These are phyloP conservation scores for Rhyacophila brunnea DNA, from an alignment of 1,140 invertebrate species.

Conservation along the genomic window DNA sequence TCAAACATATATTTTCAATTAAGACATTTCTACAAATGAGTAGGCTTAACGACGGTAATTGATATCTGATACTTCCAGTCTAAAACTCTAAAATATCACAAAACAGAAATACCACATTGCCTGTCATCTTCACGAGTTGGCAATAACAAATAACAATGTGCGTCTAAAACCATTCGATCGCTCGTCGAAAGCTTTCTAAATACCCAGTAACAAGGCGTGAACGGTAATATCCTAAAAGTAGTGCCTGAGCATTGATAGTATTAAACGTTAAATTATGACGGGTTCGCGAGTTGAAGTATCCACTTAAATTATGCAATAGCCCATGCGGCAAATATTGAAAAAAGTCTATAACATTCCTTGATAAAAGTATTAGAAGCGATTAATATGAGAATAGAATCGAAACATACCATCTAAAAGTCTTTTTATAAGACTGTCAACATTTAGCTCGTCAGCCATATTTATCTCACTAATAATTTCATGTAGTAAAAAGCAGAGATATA, in stretches of 20 bases:
- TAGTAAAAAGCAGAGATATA: slow-evolving; percentile 11
- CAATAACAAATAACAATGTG: neutral
- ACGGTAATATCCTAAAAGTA: no score
- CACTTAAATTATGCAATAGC: slow-evolving; percentile 25
- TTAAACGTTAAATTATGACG: neutral
- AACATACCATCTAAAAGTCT: slow-evolving; percentile 91
- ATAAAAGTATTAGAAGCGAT: slow-evolving; percentile 9
- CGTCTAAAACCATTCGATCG: neutral
- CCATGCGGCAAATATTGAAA: slow-evolving; percentile 23
- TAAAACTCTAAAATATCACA: no score
- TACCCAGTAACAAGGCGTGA: no score
- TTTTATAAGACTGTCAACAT: slow-evolving; percentile 93
- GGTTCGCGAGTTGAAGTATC: slow-evolving; percentile 21
- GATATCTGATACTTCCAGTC: no score
- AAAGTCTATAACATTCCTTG: slow-evolving; percentile 23
- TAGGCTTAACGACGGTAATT: neutral
- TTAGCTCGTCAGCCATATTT: slow-evolving; percentile 94
- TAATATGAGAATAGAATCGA: slow-evolving; percentile 6
- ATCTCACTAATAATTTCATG: slow-evolving; percentile 49
- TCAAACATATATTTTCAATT: slow-evolving; percentile 4
- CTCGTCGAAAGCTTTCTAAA: no score
- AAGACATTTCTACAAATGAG: neutral
- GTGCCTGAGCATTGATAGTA: no score
- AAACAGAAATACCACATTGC: slow-evolving; percentile 12
- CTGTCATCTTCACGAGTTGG: slow-evolving; percentile 14